Base-by-base conservation (phyloP, 1,140 invertebrate genomes). In the Ptiloglossa arizonensis region DNA sequence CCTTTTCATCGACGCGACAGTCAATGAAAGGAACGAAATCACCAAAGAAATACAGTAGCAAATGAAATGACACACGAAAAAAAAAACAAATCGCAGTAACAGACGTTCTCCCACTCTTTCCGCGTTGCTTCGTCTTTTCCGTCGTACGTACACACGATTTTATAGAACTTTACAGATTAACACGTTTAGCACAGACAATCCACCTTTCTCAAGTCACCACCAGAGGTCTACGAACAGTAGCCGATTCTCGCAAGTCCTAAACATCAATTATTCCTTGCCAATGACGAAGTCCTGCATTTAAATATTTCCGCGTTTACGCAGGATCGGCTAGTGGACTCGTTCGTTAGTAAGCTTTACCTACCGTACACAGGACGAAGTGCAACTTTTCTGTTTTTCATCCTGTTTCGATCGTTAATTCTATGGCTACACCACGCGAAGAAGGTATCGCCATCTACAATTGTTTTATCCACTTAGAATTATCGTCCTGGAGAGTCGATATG, bases 71-170 rank as follows among this genome's bases (percentile, higher is more conserved):
- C 46, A 62, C 66, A 24, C 56, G 13, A 35, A 24, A n/a, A 70
- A 63, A 71, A 77, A 71, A 67, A 77, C 71, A 63, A 44, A 56
- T 54, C 57, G 15, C 11, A 13, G 29, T 1, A n/a, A 6, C 50
- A 38, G 24, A 1, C 1, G 13, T 29, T 27, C 24, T 59, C 13
- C 2, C 0, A 1, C 5, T 48, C 67, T 38, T 48, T 29, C 19
- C n/a, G 8, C 19, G 9, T 54, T 13, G 6, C 9, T 6, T 8
- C n/a, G 27, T 32, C 24, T 27, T 19, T 11, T 29, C 32, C 8
- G 32, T 38, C 35, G 27, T 19, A 15, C 32, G 19, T 32, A 17
- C 57, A 60, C 9, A 29, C 57, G 9, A 22, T 13, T n/a, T 35
- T n/a, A 35, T 60, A 19, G 57, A 22, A 22, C 5, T 60, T 38